Evolutionary conservation across 2,113 vertebrate species (phyloP), one percentile per base, ranked within the genome.

Genomic region (Microcebus griseorufus): DNA sequence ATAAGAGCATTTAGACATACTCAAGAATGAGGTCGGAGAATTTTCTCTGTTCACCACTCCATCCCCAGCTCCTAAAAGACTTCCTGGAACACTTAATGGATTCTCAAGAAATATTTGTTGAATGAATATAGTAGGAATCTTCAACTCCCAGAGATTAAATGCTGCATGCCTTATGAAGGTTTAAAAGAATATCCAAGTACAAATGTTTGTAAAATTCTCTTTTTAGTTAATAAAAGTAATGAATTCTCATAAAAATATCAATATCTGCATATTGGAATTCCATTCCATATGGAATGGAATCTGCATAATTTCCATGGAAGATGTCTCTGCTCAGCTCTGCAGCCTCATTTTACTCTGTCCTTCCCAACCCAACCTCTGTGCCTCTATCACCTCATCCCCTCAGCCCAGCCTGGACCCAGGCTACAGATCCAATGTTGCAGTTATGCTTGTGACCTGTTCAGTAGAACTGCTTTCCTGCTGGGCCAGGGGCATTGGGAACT

Each of bases 111-210:
- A 60, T 65, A 67, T 39, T 72, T 87, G 62, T 73, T 93, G 23
- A 73, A 53, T 78, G 32, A 62, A 39, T 48, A 6, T n/a, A 81
- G 16, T n/a, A 81, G 16, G 45, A 42, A 45, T 80, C 16, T 23
- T 96, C n/a, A 60, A 20, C 27, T 89, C 17, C 16, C 12, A 64
- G 39, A 96, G 9, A 73, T 42, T 53, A 53, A 88, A 29, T 64
- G 18, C 6, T 64, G 3, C 20, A 39, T 23, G 25, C 29, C 48
- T 73, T 80, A 22, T 5, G 8, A 76, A 64, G 32, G 3, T 37
- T 67, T 85, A 91, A 88, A 94, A 93, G 62, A 88, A 42, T 62
- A 94, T 42, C 90, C 37, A n/a, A 81, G 42, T 8, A 75, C 58
- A 90, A 67, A 20, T 29, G 1, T 53, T 88, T 84, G 18, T 65